Conservation (phyloP, 2,797 vertebrate species). For the Spondyliosoma cantharus region DNA sequence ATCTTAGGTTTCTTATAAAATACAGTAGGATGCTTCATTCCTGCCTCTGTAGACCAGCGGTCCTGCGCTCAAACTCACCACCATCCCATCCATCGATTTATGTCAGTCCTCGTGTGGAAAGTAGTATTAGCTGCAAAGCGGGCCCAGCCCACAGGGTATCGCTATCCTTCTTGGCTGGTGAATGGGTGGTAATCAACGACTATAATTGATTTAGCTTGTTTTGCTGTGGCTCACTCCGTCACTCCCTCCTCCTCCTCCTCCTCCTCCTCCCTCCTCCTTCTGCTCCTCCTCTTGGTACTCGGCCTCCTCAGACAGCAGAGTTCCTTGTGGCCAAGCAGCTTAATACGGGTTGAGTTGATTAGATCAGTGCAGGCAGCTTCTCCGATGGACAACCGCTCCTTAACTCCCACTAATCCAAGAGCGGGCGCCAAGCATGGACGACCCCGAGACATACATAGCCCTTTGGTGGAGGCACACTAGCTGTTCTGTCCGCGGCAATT, state of each 20-base stretch:
- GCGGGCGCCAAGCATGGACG: constrained; percentile 44
- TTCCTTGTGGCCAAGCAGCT: constrained; percentile 78
- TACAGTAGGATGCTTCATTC: not conserved
- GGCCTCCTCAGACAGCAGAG: constrained; percentile 62
- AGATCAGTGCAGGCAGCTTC: constrained; percentile 80
- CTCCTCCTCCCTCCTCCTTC: not conserved
- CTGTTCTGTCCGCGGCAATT: constrained; percentile 48
- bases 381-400: constrained; percentile 73
- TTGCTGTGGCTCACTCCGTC: constrained; percentile 44
- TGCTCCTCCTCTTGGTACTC: constrained; percentile 18
- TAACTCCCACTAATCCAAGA: constrained; percentile 77
- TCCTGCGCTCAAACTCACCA: not conserved
- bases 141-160: constrained; percentile 33
- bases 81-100: constrained; percentile 2
- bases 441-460: constrained; percentile 34
- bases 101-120: constrained; percentile 24
- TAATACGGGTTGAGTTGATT: constrained; percentile 83
- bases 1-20: not conserved
- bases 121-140: constrained; percentile 8
- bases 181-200: constrained; percentile 65
- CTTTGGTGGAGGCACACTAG: constrained; percentile 41
- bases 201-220: constrained; percentile 74
- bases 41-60: not conserved
- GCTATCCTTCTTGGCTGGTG: constrained; percentile 31
- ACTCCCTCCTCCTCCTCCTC: constrained; percentile 22